Evolutionary conservation across 1,140 invertebrate species (phyloP).

Genomic region (roundworm (Caenorhabditis elegans)): WBcel235 BX284605.5:20029001-20029500

Average conservation of each 20-base stretch:
- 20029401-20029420: slow-evolving; percentile 63
- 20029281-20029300: slow-evolving; percentile 60
- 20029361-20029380: slow-evolving; percentile 63
- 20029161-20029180: slow-evolving; percentile 64
- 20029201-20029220: no score
- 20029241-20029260: slow-evolving; percentile 45
- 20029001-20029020: slow-evolving; percentile 62
- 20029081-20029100: slow-evolving; percentile 61
- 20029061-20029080: slow-evolving; percentile 64
- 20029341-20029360: slow-evolving; percentile 49
- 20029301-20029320: slow-evolving; percentile 65
- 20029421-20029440: slow-evolving; percentile 62
- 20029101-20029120: slow-evolving; percentile 63
- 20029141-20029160: slow-evolving; percentile 65
- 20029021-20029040: slow-evolving; percentile 62
- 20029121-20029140: slow-evolving; percentile 65
- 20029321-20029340: slow-evolving; percentile 60
- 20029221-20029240: no score
- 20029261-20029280: slow-evolving; percentile 66
- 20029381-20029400: slow-evolving; percentile 66
- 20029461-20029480: slow-evolving; percentile 62
- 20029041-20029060: slow-evolving; percentile 64
- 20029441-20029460: slow-evolving; percentile 65
- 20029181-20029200: no score
- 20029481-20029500: slow-evolving; percentile 64